A percentile compares a stretch with the other conserved stretches of the same genome.
Conservation (phyloP, 1,140 invertebrate genomes). For the Drosophila arawakana region DNA sequence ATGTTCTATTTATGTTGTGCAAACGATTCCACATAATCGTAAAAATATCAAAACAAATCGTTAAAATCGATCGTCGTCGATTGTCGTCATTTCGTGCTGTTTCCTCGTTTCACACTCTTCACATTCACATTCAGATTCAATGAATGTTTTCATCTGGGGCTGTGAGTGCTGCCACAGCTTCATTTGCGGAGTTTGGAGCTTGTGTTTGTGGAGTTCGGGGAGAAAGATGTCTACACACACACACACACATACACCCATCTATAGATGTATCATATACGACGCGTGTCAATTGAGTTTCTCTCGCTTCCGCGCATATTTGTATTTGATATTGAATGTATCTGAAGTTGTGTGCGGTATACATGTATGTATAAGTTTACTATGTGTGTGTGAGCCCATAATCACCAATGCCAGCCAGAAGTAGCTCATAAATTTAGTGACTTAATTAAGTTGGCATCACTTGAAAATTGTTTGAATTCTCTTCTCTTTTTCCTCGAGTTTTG, state of each 20-base stretch:
- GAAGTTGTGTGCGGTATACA: constrained; percentile 19
- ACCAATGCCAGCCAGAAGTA: constrained; percentile 53
- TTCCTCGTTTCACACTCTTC: constrained; percentile 51
- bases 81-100: constrained; percentile 39
- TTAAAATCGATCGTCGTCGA: constrained; percentile 82
- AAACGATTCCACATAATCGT: constrained; percentile 84
- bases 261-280: constrained; percentile 36
- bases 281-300: constrained; percentile 72
- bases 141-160: constrained; percentile 14
- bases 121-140: constrained; percentile 51
- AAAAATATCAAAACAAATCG: constrained; percentile 85
- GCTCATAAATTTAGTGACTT: constrained; percentile 81
- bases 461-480: constrained; percentile 73
- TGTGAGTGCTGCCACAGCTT: constrained; percentile 38
- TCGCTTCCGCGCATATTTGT: constrained; percentile 40
- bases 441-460: constrained; percentile 81
- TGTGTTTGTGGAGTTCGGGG: constrained; percentile 20
- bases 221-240: constrained; percentile 3
- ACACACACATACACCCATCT: constrained; percentile 7
- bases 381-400: constrained; percentile 41
- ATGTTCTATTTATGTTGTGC: constrained; percentile 84
- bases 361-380: constrained; percentile 10
- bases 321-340: constrained; percentile 48
- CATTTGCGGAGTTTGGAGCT: constrained; percentile 56
- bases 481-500: constrained; percentile 34